These are phyloP conservation scores for Pseudopipra pipra DNA, from an alignment of 2,113 vertebrate species.

Conservation along the genomic window DNA sequence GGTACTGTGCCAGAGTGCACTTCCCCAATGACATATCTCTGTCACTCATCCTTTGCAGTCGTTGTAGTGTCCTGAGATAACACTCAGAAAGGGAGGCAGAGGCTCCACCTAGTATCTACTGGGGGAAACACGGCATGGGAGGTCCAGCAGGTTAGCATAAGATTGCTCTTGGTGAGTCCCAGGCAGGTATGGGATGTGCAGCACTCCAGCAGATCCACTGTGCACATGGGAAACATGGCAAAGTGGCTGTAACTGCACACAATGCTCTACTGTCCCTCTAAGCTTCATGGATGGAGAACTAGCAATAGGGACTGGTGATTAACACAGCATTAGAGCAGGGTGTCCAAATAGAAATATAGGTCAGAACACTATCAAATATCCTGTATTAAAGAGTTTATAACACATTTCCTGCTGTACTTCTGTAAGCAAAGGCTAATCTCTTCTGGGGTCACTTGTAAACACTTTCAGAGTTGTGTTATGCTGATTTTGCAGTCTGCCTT, in stretches of 20 bases:
- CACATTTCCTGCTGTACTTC: background rate
- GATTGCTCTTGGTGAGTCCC: background rate
- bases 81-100: background rate
- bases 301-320: background rate
- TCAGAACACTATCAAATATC: background rate
- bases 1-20: background rate
- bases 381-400: background rate
- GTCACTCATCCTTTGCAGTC: background rate
- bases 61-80: background rate
- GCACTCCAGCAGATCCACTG: background rate
- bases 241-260: background rate
- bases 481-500: background rate
- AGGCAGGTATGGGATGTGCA: background rate
- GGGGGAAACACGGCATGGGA: background rate
- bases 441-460: background rate
- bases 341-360: background rate
- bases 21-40: background rate
- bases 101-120: rapidly evolving
- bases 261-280: background rate
- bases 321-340: background rate
- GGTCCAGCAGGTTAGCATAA: background rate
- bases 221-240: background rate
- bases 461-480: background rate
- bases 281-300: background rate
- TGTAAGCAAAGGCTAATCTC: slow-evolving; percentile 21